Conservation (phyloP, 1,140 invertebrate species). For the Mycetomoellerius zeteki region DNA sequence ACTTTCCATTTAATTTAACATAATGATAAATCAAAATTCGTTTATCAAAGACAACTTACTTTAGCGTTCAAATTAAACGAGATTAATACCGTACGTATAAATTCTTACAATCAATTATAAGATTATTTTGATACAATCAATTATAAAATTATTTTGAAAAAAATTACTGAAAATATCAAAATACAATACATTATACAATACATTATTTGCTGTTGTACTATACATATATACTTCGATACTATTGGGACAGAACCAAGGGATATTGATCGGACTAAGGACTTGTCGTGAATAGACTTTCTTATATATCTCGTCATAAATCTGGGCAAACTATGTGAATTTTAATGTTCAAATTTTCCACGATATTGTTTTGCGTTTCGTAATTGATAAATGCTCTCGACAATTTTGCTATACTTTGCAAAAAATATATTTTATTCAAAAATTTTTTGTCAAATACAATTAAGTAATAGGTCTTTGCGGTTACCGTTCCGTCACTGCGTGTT, state of each 20-base stretch:
- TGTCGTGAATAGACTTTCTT: background rate
- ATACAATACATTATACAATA: background rate
- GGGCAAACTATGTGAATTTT: background rate
- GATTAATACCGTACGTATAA: too few relatives aligned
- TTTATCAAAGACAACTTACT: background rate
- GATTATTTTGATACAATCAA: background rate
- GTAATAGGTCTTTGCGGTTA: background rate
- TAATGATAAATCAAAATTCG: background rate
- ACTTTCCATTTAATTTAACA: slow-evolving; percentile 35
- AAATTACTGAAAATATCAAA: background rate
- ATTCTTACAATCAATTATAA: too few relatives aligned
- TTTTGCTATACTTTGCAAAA: too few relatives aligned
- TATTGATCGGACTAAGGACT: slow-evolving; percentile 11
- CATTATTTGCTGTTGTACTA: too few relatives aligned
- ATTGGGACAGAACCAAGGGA: background rate
- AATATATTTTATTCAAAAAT: background rate
- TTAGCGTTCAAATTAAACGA: background rate
- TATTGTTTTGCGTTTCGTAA: background rate
- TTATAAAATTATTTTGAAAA: background rate
- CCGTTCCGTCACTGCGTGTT: slow-evolving; percentile 35
- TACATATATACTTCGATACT: background rate
- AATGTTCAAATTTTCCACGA: background rate
- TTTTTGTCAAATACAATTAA: background rate
- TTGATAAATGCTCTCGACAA: background rate
- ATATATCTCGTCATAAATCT: background rate